Evolutionary conservation across 2,888 invertebrate species (phyloP).

Genomic region (Drosophila meridionalis): DNA sequence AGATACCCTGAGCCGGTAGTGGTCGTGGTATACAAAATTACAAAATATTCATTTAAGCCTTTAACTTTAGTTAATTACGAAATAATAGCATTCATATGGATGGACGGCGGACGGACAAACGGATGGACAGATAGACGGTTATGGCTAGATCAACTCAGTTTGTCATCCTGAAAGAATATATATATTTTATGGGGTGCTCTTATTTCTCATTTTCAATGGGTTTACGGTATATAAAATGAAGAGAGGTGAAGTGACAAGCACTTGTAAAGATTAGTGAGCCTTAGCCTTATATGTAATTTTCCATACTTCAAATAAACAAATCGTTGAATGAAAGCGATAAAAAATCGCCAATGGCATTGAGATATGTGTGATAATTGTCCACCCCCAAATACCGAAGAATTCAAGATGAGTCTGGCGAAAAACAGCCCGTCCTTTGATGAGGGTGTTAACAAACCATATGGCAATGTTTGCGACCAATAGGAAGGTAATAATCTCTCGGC

Average conservation of each 20-base stretch:
- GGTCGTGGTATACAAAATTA: too few species aligned
- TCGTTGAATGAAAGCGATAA: constrained; percentile 95
- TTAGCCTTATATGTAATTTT: constrained; percentile 94
- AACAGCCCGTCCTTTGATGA: constrained; percentile 93
- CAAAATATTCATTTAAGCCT: too few species aligned
- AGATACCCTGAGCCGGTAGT: too few species aligned
- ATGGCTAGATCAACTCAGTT: too few species aligned
- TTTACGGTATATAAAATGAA: neutral
- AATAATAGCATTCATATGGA: too few species aligned
- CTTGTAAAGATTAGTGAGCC: constrained; percentile 56
- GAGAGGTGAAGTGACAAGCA: neutral
- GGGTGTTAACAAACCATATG: constrained; percentile 93
- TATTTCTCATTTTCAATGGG: too few species aligned
- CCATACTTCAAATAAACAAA: constrained; percentile 97
- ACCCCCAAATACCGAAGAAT: constrained; percentile 95
- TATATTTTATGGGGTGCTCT: too few species aligned
- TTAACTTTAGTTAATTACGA: too few species aligned
- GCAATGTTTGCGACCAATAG: constrained; percentile 92
- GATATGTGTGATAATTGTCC: constrained; percentile 96
- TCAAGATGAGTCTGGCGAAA: constrained; percentile 92
- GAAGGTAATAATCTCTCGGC: constrained; percentile 94
- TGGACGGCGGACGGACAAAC: too few species aligned
- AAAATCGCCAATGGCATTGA: constrained; percentile 96
- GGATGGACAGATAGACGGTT: too few species aligned
- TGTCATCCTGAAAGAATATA: too few species aligned